Conservation (phyloP, 1,140 invertebrate genomes). For the Sweltsa coloradensis region DNA sequence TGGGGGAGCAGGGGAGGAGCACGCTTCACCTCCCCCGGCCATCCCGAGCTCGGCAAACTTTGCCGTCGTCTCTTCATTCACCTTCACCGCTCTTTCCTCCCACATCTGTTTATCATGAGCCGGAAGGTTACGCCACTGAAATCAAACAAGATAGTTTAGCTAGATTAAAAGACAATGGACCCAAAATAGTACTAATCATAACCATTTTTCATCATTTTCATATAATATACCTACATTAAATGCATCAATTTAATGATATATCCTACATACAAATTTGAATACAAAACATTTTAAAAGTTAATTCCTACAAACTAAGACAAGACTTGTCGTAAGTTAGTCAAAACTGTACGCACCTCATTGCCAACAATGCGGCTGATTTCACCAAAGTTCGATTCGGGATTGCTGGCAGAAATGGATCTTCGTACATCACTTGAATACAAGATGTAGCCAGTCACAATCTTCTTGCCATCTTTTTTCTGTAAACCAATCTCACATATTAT, state of each 20-base stretch:
- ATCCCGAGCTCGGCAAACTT: conserved; percentile 35
- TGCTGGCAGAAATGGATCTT: conserved; percentile 71
- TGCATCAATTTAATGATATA: too few species aligned
- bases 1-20: conserved; percentile 21
- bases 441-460: conserved; percentile 95
- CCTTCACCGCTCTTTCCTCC: conserved; percentile 78
- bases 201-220: too few species aligned
- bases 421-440: conserved; percentile 95
- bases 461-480: too few species aligned
- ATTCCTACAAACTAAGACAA: not conserved
- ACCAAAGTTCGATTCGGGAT: conserved; percentile 91
- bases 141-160: too few species aligned
- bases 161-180: too few species aligned
- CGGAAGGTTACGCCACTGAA: conserved; percentile 81
- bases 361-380: conserved; percentile 96
- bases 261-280: conserved; percentile 12
- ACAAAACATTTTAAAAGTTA: not conserved
- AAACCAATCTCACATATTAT: too few species aligned
- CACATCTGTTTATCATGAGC: conserved; percentile 80
- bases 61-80: conserved; percentile 71
- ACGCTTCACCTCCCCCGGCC: not conserved
- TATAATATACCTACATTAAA: too few species aligned
- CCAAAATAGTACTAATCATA: too few species aligned
- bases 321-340: not conserved
- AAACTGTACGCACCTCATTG: conserved; percentile 49